Conservation (phyloP, 2,113 vertebrate species). For the Macrotis lagotis region DNA sequence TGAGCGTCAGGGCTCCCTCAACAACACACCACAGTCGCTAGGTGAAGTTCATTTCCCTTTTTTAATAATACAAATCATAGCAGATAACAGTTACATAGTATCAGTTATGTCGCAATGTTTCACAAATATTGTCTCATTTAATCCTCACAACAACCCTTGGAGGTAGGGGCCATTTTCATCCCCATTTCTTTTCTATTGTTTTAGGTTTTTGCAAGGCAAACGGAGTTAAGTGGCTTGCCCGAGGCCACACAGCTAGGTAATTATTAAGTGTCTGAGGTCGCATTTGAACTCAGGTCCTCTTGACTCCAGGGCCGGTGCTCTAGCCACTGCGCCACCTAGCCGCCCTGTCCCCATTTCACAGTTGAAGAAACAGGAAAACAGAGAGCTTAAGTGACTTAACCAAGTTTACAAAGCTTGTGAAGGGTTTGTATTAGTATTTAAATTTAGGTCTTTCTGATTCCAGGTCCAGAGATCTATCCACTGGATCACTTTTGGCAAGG, state of each 20-base stretch:
- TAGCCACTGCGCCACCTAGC: too few species aligned
- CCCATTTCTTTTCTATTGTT: too few species aligned
- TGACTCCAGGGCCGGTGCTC: too few species aligned
- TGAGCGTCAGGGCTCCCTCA: neutral
- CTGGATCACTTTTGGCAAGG: neutral
- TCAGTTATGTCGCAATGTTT: neutral
- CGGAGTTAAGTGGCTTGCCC: too few species aligned
- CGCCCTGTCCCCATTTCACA: neutral
- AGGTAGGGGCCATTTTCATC: neutral
- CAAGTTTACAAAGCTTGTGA: neutral
- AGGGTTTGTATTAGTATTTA: neutral
- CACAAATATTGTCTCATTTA: neutral
- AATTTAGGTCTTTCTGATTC: neutral
- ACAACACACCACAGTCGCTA: too few species aligned
- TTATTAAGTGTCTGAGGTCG: too few species aligned
- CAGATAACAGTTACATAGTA: neutral
- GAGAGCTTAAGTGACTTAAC: neutral
- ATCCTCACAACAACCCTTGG: neutral
- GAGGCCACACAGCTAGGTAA: too few species aligned
- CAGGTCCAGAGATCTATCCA: neutral
- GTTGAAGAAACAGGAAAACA: neutral
- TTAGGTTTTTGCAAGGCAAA: too few species aligned
- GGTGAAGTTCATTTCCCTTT: neutral
- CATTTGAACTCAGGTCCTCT: too few species aligned
- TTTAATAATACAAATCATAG: neutral